Conservation (phyloP, 2,113 vertebrate genomes). For the Petroica traversi region DNA sequence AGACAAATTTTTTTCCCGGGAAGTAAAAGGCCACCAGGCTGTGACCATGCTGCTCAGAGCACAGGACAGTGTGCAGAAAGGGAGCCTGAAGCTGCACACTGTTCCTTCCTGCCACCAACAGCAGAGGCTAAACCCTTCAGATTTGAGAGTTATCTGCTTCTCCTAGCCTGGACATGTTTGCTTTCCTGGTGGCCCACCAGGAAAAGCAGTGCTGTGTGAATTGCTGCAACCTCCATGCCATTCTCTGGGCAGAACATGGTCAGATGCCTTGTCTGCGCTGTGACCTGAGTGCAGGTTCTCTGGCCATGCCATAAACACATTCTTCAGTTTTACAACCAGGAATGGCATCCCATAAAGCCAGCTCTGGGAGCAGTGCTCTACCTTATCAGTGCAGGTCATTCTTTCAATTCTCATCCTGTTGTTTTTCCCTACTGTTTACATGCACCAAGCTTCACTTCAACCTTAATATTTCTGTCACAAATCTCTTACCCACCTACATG, state of each 20-base stretch:
- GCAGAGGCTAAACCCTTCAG: neutral
- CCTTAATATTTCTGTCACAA: neutral
- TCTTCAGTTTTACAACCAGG: neutral
- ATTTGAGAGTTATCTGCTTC: neutral
- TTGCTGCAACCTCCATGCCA: neutral
- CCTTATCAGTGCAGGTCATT: neutral
- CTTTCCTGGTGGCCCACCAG: neutral
- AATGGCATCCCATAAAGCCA: neutral
- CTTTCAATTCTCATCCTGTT: neutral
- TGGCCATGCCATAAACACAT: neutral
- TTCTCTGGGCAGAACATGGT: neutral
- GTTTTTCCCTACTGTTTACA: neutral
- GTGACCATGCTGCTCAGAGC: neutral
- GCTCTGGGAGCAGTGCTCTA: neutral
- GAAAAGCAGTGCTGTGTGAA: neutral
- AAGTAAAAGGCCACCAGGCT: neutral
- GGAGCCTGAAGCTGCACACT: neutral
- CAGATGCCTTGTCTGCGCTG: neutral
- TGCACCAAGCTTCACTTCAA: neutral
- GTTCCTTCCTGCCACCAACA: neutral
- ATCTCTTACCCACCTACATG: neutral
- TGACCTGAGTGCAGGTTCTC: neutral
- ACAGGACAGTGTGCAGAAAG: neutral
- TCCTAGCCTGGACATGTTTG: neutral
- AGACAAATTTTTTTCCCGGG: neutral